phyloP scores from a whole-genome alignment of 1,140 invertebrate species.

The Nixonia krombeini region DNA sequence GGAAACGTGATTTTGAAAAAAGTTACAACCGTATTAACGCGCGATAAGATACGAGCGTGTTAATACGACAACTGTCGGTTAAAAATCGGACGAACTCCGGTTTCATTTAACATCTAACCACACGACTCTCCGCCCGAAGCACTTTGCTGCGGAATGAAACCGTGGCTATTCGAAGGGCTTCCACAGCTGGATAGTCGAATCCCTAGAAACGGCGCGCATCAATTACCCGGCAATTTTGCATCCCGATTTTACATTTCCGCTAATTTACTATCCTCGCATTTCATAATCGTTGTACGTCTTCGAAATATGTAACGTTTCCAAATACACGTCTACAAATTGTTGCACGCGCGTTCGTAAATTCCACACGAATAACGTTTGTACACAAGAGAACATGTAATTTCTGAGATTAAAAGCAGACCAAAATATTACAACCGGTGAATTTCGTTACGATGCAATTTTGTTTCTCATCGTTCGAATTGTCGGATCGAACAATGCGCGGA shows the following conservation, averaged over 20 bases:
- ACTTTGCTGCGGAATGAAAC: slow-evolving; percentile 9
- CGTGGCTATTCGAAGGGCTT: slow-evolving; percentile 13
- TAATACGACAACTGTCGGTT: too few relatives aligned
- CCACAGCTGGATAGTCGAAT: slow-evolving; percentile 14
- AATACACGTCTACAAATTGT: too few relatives aligned
- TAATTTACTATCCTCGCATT: too few relatives aligned
- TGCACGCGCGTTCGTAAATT: too few relatives aligned
- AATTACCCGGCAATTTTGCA: not conserved
- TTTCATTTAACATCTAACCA: not conserved
- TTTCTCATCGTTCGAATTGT: slow-evolving; percentile 26
- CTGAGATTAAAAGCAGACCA: not conserved
- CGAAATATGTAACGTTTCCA: too few relatives aligned
- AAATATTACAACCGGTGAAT: slow-evolving; percentile 9
- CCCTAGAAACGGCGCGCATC: slow-evolving; percentile 15
- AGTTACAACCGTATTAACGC: too few relatives aligned
- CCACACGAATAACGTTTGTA: too few relatives aligned
- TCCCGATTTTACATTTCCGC: not conserved
- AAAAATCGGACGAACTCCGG: too few relatives aligned
- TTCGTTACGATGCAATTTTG: slow-evolving; percentile 9
- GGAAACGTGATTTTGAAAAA: too few relatives aligned
- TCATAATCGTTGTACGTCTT: not conserved
- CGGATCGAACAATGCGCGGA: slow-evolving; percentile 40
- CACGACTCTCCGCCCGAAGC: slow-evolving; percentile 1
- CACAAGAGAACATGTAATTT: too few relatives aligned
- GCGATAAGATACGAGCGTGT: too few relatives aligned